Evolutionary conservation across 2,113 vertebrate genomes (phyloP).

Genomic region (Megalops atlanticus): DNA sequence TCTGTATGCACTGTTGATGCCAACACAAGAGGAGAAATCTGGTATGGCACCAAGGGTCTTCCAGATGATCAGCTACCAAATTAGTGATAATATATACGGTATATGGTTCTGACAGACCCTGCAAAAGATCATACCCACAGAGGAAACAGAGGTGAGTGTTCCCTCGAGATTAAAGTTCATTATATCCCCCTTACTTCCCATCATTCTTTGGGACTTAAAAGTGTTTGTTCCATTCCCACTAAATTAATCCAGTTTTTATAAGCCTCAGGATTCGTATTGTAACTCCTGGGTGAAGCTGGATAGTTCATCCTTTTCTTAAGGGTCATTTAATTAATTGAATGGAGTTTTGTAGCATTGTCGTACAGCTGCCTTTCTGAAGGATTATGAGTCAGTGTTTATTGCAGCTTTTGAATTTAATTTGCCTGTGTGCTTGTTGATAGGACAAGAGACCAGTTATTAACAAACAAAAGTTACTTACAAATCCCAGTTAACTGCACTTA

Average conservation of each 20-base stretch:
- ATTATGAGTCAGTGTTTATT: background rate
- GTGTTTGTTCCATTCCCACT: background rate
- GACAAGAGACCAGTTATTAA: background rate
- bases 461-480: background rate
- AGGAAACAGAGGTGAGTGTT: background rate
- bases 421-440: background rate
- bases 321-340: constrained; percentile 10
- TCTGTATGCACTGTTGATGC: no score
- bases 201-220: background rate
- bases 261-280: background rate
- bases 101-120: background rate
- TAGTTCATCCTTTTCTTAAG: background rate
- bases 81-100: background rate
- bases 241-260: background rate
- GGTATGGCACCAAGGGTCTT: background rate
- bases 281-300: background rate
- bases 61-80: background rate
- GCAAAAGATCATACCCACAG: background rate
- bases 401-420: background rate
- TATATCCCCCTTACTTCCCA: background rate
- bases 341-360: background rate
- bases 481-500: background rate
- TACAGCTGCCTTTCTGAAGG: background rate
- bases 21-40: no score
- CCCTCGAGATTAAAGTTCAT: background rate